phyloP scores from a whole-genome alignment of 1,140 invertebrate species.

The Brachionus koreanus region DNA sequence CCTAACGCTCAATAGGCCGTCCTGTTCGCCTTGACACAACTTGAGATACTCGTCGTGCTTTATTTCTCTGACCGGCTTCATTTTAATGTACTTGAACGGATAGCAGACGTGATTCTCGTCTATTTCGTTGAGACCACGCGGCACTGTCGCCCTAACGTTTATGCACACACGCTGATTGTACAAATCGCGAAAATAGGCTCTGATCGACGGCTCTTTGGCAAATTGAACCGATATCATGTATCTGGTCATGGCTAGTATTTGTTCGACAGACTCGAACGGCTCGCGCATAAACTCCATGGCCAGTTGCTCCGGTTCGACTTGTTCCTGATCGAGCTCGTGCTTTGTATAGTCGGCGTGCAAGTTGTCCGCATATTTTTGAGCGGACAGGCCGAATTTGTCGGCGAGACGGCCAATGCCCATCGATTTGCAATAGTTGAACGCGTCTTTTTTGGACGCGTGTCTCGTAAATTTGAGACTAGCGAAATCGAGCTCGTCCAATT shows the following conservation, averaged over 20 bases:
- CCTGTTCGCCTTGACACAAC: conserved; percentile 69
- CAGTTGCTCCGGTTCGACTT: conserved; percentile 66
- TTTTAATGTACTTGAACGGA: conserved; percentile 85
- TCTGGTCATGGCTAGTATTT: not conserved
- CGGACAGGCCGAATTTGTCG: conserved; percentile 78
- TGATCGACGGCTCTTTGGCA: conserved; percentile 80
- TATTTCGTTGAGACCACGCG: conserved; percentile 68
- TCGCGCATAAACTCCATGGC: not conserved
- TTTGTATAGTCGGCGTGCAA: conserved; percentile 89
- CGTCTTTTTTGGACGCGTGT: conserved; percentile 62
- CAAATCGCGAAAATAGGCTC: conserved; percentile 78
- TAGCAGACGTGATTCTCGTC: conserved; percentile 78
- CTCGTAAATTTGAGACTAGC: conserved; percentile 53
- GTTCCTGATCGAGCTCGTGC: conserved; percentile 87
- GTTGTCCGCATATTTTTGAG: conserved; percentile 94
- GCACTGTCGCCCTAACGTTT: conserved; percentile 75
- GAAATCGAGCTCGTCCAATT: conserved; percentile 47
- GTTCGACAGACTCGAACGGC: not conserved
- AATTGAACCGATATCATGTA: conserved; percentile 62
- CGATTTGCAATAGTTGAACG: conserved; percentile 57
- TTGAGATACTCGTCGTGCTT: conserved; percentile 80
- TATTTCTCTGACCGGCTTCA: conserved; percentile 87
- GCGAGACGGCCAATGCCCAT: conserved; percentile 46
- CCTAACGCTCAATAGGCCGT: conserved; percentile 68
- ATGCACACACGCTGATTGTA: conserved; percentile 85